phyloP scores from a whole-genome alignment of 2,113 vertebrate species.

The Plotosus lineatus region DNA sequence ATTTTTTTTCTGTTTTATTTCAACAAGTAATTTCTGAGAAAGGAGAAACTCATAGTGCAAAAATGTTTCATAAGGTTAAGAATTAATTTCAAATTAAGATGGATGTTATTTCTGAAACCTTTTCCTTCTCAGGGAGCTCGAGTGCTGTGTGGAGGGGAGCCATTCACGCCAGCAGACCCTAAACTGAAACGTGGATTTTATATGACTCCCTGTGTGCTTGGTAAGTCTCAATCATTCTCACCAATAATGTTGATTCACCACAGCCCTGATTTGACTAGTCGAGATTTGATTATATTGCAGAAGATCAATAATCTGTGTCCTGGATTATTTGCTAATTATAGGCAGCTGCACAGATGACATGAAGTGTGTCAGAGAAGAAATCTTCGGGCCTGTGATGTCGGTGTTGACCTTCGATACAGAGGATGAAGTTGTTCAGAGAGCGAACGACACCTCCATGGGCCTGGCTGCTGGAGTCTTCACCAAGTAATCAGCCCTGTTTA shows the following conservation, averaged over 20 bases:
- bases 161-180: conserved; percentile 79
- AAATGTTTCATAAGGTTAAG: background rate
- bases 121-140: conserved; percentile 79
- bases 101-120: background rate
- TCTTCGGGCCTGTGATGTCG: conserved; percentile 98
- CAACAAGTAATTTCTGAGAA: background rate
- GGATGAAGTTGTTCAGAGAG: conserved; percentile 85
- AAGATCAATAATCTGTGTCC: background rate
- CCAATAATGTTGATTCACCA: background rate
- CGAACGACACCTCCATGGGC: conserved; percentile 83
- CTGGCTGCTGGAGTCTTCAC: conserved; percentile 96
- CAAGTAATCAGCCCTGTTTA: conserved; percentile 68
- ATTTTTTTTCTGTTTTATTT: too few species aligned
- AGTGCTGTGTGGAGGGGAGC: conserved; percentile 87
- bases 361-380: conserved; percentile 94
- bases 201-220: conserved; percentile 89
- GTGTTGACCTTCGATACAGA: conserved; percentile 90
- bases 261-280: background rate
- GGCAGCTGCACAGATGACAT: conserved; percentile 89
- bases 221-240: conserved; percentile 65
- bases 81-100: background rate
- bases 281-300: background rate
- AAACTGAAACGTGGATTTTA: conserved; percentile 87
- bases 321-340: conserved; percentile 55
- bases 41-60: background rate